Conservation (phyloP, 2,113 vertebrate species). For the Cebidichthys violaceus region DNA sequence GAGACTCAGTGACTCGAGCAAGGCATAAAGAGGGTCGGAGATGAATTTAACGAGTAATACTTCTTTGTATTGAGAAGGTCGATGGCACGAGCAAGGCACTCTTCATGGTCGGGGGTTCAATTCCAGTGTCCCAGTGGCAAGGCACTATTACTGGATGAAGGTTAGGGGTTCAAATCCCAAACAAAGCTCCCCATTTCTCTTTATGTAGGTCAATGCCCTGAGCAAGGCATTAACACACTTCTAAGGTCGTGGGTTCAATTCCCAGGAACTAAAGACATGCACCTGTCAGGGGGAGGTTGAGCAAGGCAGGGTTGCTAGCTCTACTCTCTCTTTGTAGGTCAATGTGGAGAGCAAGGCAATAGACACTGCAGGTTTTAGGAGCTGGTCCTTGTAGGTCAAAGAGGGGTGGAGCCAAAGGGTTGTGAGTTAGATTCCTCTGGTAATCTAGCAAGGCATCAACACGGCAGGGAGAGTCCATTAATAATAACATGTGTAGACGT, state of each 20-base stretch:
- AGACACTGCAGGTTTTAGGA: not conserved
- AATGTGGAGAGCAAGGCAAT: not conserved
- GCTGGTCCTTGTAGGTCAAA: not conserved
- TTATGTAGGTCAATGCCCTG: not conserved
- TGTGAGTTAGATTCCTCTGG: not conserved
- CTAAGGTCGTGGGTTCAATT: not conserved
- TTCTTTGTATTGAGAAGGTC: not conserved
- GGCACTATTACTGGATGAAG: not conserved
- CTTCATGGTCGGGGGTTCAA: not conserved
- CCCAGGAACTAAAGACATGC: not conserved
- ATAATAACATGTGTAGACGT: too few species aligned
- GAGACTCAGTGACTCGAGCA: too few species aligned
- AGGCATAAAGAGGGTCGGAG: not conserved
- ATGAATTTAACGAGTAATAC: too few species aligned
- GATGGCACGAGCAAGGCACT: not conserved
- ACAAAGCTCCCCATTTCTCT: not conserved
- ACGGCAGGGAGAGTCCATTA: too few species aligned
- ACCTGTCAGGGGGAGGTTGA: not conserved
- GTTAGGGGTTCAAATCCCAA: not conserved
- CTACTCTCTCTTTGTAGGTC: not conserved
- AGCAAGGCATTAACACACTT: constrained; percentile 16
- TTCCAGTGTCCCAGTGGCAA: not conserved
- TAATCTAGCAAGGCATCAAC: not conserved
- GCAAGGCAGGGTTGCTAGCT: constrained; percentile 4
- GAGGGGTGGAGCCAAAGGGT: not conserved